A percentile compares a stretch with the other conserved stretches of the same genome.
Evolutionary conservation across 2,888 invertebrate species (phyloP).

Genomic region (Opisthograptis luteolata): DNA sequence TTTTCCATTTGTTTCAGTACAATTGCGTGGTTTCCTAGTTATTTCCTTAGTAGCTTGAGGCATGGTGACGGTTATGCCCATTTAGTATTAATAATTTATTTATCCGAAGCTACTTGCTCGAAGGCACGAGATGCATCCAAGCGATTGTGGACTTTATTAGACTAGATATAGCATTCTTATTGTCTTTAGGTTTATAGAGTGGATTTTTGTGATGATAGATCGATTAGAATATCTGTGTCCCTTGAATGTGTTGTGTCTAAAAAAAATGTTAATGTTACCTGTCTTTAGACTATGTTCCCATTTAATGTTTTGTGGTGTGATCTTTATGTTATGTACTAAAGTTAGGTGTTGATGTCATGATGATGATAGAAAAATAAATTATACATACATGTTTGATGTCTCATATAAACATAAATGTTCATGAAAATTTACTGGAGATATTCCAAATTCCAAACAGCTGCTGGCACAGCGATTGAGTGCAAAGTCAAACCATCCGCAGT

Average conservation of each 20-base stretch:
- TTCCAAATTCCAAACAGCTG: too few species aligned
- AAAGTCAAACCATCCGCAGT: too few species aligned
- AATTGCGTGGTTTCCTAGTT: conserved; percentile 46
- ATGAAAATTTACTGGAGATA: too few species aligned
- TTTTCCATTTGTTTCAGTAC: conserved; percentile 16
- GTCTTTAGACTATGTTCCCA: background rate
- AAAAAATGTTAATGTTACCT: background rate
- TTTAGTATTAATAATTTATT: conserved; percentile 23
- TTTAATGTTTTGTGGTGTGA: conserved; percentile 6
- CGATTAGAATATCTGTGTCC: conserved; percentile 4
- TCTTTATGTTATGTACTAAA: background rate
- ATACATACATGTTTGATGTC: conserved; percentile 3
- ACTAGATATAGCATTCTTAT: conserved; percentile 35
- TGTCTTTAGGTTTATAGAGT: conserved; percentile 46
- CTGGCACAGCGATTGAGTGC: too few species aligned
- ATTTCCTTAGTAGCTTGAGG: conserved; percentile 70
- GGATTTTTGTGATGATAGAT: conserved; percentile 42
- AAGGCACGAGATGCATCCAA: conserved; percentile 52
- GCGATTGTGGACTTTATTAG: conserved; percentile 51
- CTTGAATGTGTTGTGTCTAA: conserved; percentile 19
- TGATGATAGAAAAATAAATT: too few species aligned
- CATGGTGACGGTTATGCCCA: conserved; percentile 72
- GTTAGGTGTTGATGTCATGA: too few species aligned
- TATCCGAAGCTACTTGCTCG: conserved; percentile 37
- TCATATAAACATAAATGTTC: too few species aligned